These are phyloP conservation scores for Cyprinodon variegatus DNA, from an alignment of 2,113 vertebrate genomes.

Conservation along the genomic window DNA sequence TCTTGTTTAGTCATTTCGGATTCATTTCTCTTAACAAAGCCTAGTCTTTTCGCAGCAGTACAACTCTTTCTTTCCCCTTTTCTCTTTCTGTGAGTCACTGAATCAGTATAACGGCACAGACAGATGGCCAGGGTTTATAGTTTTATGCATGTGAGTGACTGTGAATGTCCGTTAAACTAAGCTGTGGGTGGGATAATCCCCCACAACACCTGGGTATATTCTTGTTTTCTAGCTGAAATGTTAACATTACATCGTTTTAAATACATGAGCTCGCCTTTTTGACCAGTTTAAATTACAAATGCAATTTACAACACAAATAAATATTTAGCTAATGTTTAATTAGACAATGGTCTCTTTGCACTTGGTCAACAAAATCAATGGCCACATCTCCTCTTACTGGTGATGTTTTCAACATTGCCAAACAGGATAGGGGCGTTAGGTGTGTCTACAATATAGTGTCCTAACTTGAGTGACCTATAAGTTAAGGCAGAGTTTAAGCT, in stretches of 20 bases:
- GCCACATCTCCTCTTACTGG: constrained; percentile 25
- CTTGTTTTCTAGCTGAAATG: constrained; percentile 32
- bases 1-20: constrained; percentile 17
- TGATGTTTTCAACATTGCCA: constrained; percentile 18
- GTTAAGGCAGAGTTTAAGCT: constrained; percentile 44
- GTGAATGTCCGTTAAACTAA: constrained; percentile 42
- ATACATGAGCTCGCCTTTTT: background rate
- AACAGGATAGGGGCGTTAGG: constrained; percentile 22
- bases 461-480: constrained; percentile 5
- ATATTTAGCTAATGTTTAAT: constrained; percentile 32
- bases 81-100: constrained; percentile 26
- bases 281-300: constrained; percentile 2
- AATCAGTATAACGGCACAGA: constrained; percentile 48
- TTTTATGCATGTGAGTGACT: constrained; percentile 32
- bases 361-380: constrained; percentile 27
- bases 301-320: background rate
- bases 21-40: constrained; percentile 11
- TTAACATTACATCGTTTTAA: constrained; percentile 27
- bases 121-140: constrained; percentile 45
- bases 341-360: constrained; percentile 20
- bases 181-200: constrained; percentile 51
- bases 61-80: constrained; percentile 5
- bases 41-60: constrained; percentile 15
- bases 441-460: constrained; percentile 26
- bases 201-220: constrained; percentile 52